Evolutionary conservation across 2,113 vertebrate species (phyloP), one percentile per base, ranked within the genome.

Genomic region (Cheilinus undulatus): DNA sequence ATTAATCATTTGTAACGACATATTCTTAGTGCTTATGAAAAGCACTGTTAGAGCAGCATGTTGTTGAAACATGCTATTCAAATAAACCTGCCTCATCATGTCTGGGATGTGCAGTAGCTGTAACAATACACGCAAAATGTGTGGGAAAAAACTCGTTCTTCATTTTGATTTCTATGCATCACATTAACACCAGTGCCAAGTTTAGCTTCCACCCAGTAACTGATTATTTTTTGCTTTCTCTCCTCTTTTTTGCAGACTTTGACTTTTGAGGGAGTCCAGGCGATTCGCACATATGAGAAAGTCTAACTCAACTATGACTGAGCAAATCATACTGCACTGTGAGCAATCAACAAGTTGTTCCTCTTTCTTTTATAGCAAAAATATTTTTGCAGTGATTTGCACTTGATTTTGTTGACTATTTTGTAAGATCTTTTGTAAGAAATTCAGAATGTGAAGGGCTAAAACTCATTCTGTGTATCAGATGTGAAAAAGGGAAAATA

Each of bases 201-300:
- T 0, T 40, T 17, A 3, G 19, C 15, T 24, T 3, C 15, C 22
- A 42, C 26, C 13, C 26, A 48, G 26, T 46, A 40, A 52, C 3
- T 30, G 1, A 1, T 11, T 36, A 26, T 53, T 0, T 46, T 56
- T 24, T 60, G 7, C 66, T 59, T 32, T 53, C 5, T 48, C 56
- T 24, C 83, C 70, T 92, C 75, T 85, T 64, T 78, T 58, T 92
- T 90, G 20, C 93, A 99, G 97, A 97, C 95, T 50, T 93, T 99
- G 62, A 95, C 90, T 38, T 97, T 95, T 82, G 95, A 95, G 51
- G 96, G 96, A 30, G 91, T 96, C 73, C 92, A 96, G 89, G 95
- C 96, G 7, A 92, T 97, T 64, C 97, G 97, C 60, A 95, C 95
- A 4, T 99, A 98, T 52, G 97, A 99, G 87, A 99, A 98, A 91